Base-by-base conservation (phyloP, 2,888 invertebrate genomes). In the Sarcophaga caerulescens region DNA sequence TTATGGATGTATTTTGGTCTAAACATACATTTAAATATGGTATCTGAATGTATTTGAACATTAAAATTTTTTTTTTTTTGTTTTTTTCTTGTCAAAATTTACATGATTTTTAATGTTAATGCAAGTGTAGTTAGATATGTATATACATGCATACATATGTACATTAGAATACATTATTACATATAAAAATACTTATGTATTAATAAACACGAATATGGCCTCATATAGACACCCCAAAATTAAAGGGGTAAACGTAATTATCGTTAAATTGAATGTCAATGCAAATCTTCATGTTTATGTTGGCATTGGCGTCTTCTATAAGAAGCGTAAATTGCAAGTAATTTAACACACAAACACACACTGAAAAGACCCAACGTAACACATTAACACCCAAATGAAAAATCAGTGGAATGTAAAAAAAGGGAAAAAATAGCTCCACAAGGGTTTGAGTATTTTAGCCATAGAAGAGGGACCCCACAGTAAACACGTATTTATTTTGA, bases 211-310 rank as follows among this genome's bases (percentile, higher is more conserved):
- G n/a, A 80, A 70, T 62, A 65, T 66, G 35, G 19, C 25, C 19
- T 75, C n/a, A 60, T 52, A 17, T 52, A 52, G 14, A 52, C 17
- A 52, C 17, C 14, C 14, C 12, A 52, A 52, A 70, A 66, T 60
- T 80, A 83, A 79, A 82, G 79, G 82, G 69, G 71, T 85, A 69
- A 65, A 81, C 62, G 76, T 82, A 84, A 85, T 87, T 82, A 85
- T 84, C 85, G 76, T 87, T 84, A 87, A 87, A 84, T 69, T 80
- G 59, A 87, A 87, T 84, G 85, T 70, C 77, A 75, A 65, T 75
- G 66, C 45, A 71, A 79, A 69, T 79, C 60, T 70, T 23, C 57
- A 21, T 80, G 71, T 68, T 77, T 68, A 59, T 77, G 23, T 73
- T 8, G 76, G 35, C 2, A 35, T 35, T 35, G 35, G 35, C 35